Evolutionary conservation across 2,113 vertebrate species (phyloP), one percentile per base, ranked within the genome.

Genomic region (Nothocercus julius): DNA sequence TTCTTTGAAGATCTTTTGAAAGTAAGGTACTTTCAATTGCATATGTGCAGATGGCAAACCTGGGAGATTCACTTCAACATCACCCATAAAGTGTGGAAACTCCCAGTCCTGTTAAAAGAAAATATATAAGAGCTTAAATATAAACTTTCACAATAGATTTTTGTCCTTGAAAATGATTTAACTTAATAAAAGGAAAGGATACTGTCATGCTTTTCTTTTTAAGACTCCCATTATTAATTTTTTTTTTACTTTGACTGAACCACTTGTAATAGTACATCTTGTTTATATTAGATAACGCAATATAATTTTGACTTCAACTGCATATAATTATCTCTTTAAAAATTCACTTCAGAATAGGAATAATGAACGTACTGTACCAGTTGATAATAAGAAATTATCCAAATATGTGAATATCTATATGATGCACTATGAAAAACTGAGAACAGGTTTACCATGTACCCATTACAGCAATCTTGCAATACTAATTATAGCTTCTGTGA

Each of bases 51-150:
- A 99, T 54, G 99, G 98, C 94, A 99, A 97, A 17, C 99, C 99
- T 13, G 99, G 99, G 63, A 99, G 98, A 95, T 99, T 99, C 92
- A 99, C 98, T 93, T 99, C 99, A 81, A 99, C 98, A 92, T 99
- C 98, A 38, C 99, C 99, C 99, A 99, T 99, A 97, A 99, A 99
- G 94, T 99, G 99, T 82, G 99, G 99, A 97, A 99, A 99, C 90
- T 99, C 99, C 99, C 99, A 99, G 95, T 99, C 99, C 99, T 99
- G 95, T 93, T 59, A 64, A 81, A 96, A 79, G 93, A 85, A 89
- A 17, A 96, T 96, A 74, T 94, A 15, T 13, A 89, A 82, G 45
- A 77, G 11, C 21, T 47, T 79, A 68, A 84, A 90, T 75, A 58
- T 27, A 88, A 94, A 25, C 1, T 91, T 72, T 77, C 22, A 44